These are phyloP conservation scores for Apodemus speciosus DNA, from an alignment of 2,113 vertebrate genomes.

Conservation along the genomic window DNA sequence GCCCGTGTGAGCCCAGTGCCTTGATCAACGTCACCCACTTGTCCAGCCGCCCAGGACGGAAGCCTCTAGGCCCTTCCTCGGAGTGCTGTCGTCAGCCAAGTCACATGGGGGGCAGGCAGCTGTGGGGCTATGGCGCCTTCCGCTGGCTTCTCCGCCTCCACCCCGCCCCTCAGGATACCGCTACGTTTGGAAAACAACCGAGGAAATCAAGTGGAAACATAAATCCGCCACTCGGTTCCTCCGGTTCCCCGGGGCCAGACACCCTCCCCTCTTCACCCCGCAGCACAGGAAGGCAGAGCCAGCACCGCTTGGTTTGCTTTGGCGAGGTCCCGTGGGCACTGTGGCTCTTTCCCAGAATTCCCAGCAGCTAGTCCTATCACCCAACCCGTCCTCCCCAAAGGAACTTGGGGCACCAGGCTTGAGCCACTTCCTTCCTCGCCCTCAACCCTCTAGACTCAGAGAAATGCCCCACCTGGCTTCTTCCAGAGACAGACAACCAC, in stretches of 20 bases:
- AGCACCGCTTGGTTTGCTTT: not conserved
- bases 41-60: conserved; percentile 55
- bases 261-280: not conserved
- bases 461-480: not conserved
- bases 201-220: conserved; percentile 83
- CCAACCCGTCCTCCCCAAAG: not conserved
- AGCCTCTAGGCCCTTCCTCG: conserved; percentile 77
- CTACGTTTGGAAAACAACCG: conserved; percentile 78
- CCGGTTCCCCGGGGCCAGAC: conserved; percentile 51
- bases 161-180: conserved; percentile 61
- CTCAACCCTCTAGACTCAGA: not conserved
- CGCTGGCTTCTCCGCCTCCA: conserved; percentile 47
- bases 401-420: not conserved
- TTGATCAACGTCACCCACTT: conserved; percentile 57
- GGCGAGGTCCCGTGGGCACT: not conserved
- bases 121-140: conserved; percentile 49
- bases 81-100: conserved; percentile 62
- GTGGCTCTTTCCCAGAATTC: not conserved
- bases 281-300: not conserved
- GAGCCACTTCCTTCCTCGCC: not conserved
- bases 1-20: conserved; percentile 43
- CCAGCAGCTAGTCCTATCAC: not conserved
- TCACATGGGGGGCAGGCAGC: conserved; percentile 80
- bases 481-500: not conserved
- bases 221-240: conserved; percentile 62